These are phyloP conservation scores for Heliconius himera DNA, from an alignment of 1,140 invertebrate genomes.

Conservation along the genomic window DNA sequence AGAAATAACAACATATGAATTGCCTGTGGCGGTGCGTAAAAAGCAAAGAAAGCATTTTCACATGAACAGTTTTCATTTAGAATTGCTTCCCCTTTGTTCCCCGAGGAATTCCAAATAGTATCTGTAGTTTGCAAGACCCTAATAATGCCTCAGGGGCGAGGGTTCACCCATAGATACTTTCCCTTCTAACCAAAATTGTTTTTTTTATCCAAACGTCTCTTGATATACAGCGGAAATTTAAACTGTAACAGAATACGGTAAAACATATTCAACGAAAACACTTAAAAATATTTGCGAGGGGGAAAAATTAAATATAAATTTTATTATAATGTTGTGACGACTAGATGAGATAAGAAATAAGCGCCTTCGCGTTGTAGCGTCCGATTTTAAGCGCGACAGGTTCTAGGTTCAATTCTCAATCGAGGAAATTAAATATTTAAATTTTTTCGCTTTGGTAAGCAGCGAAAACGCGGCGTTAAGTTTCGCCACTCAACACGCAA, in stretches of 20 bases:
- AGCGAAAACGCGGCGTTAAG: too few species aligned
- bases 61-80: constrained; percentile 74
- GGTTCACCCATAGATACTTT: constrained; percentile 44
- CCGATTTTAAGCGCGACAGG: too few species aligned
- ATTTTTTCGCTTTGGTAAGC: too few species aligned
- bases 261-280: constrained; percentile 25
- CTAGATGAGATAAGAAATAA: not conserved
- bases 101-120: constrained; percentile 75
- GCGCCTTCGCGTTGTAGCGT: too few species aligned
- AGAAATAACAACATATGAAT: constrained; percentile 72
- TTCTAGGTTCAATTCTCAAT: too few species aligned
- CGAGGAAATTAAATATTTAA: too few species aligned
- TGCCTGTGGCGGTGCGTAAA: constrained; percentile 72
- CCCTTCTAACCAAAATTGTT: constrained; percentile 56
- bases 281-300: constrained; percentile 27
- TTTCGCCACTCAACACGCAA: too few species aligned
- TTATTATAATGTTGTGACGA: not conserved
- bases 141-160: constrained; percentile 60
- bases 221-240: constrained; percentile 30
- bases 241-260: constrained; percentile 36
- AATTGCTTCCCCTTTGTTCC: constrained; percentile 60
- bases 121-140: constrained; percentile 66
- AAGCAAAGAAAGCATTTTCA: constrained; percentile 77
- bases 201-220: constrained; percentile 43
- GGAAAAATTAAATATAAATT: not conserved